Evolutionary conservation across 2,113 vertebrate genomes (phyloP).

Genomic region (Cyprinus carpio): DNA sequence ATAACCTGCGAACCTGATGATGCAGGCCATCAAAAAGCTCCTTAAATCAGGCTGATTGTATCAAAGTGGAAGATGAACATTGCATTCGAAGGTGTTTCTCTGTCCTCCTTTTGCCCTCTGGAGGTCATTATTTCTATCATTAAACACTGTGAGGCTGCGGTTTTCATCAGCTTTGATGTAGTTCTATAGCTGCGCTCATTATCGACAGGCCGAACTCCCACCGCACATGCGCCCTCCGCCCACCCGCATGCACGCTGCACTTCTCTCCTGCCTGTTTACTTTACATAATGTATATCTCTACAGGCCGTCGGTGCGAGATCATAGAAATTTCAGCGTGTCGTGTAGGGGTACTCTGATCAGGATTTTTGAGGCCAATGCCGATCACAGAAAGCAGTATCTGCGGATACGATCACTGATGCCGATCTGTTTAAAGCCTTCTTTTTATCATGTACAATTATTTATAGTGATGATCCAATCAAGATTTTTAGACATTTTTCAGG

Average conservation of each 20-base stretch:
- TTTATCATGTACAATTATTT: no score
- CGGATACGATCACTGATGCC: no score
- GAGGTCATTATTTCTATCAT: slow-evolving; percentile 13
- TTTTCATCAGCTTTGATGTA: slow-evolving; percentile 21
- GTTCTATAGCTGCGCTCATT: slow-evolving; percentile 31
- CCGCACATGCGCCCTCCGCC: slow-evolving; percentile 68
- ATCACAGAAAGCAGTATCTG: no score
- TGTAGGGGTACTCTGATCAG: neutral
- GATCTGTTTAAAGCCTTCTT: no score
- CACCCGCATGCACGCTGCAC: slow-evolving; percentile 55
- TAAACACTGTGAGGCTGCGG: neutral
- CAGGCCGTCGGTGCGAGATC: neutral
- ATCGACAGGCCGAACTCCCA: slow-evolving; percentile 52
- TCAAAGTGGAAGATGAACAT: neutral
- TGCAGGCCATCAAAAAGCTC: neutral
- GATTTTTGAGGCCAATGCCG: no score
- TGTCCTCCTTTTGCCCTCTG: slow-evolving; percentile 12
- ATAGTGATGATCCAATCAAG: no score
- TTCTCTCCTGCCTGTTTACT: slow-evolving; percentile 53
- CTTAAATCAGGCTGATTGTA: neutral
- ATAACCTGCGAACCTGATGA: neutral
- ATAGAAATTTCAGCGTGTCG: neutral
- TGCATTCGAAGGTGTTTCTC: neutral
- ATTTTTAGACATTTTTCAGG: no score
- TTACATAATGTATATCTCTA: slow-evolving; percentile 63